Evolutionary conservation across 1,140 invertebrate genomes (phyloP), one percentile per base, ranked within the genome.

Genomic region (Cotesia typhae): DNA sequence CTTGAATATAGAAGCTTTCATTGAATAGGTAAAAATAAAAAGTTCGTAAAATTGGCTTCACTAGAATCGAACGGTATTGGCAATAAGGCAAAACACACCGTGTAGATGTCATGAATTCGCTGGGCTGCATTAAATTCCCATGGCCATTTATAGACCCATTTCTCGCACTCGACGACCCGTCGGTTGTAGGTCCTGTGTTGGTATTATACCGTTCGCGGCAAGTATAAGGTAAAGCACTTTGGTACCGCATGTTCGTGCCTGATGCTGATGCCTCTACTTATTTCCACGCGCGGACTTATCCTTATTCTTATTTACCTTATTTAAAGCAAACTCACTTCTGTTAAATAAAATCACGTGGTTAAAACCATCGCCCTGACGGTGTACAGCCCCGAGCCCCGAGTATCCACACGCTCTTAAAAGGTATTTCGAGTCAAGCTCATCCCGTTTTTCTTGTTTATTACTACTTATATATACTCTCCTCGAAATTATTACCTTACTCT

Each of bases 161-260:
- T 72, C 65, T 67, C 59, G 71, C 59, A 51, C 65, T 72, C 64
- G 12, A 36, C 28, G 36, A 55, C 38, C 36, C 20, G 51, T 63
- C 66, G 7, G 57, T 47, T 55, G 70, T 14, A 47, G 41, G 41
- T 47, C 41, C 64, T 71, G 70, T 71, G 70, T 71, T 38, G 17
- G 74, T 76, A 77, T 79, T 79, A 79, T 74, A 76, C 74, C 72
- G 67, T 38, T 60, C 7, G 72, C 52, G 67, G 67, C 71, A 72
- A 65, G 73, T 78, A 80, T 80, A 80, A 78, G 79, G 75, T 74
- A 78, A 80, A 77, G 79, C 75, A 78, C 78, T 80, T 80, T 75
- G 75, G 78, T 77, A 68, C 63, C 61, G 77, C 75, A 77, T 76
- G 78, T 78, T 75, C 75, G 78, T 76, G 71, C 66, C 64, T 51